Percentiles rank a stretch among this genome's conserved stretches.
These are phyloP conservation scores for Cephalopachus bancanus DNA, from an alignment of 2,797 vertebrate genomes.

Conservation along the genomic window DNA sequence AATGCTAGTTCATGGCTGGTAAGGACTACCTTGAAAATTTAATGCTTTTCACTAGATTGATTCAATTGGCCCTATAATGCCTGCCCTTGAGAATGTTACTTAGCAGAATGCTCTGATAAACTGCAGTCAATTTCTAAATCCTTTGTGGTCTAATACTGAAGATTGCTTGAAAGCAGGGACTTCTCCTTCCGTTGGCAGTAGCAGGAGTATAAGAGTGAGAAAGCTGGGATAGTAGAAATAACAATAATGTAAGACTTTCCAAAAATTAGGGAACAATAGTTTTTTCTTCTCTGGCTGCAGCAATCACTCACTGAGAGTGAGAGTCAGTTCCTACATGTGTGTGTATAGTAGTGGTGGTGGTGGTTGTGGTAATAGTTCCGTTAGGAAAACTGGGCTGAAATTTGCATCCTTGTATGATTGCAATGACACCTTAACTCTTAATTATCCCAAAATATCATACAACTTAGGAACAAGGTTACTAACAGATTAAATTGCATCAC, in stretches of 20 bases:
- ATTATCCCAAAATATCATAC: background rate
- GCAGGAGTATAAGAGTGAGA: background rate
- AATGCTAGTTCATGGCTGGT: background rate
- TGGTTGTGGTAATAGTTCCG: background rate
- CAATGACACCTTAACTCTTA: background rate
- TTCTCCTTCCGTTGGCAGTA: background rate
- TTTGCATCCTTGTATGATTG: background rate
- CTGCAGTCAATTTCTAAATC: background rate
- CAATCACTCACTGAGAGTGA: background rate
- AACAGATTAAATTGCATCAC: background rate
- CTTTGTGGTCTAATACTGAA: background rate
- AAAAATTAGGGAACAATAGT: background rate
- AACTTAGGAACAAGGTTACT: slow-evolving; percentile 24
- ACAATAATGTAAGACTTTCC: background rate
- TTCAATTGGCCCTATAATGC: background rate
- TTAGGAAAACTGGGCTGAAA: background rate
- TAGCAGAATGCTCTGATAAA: background rate
- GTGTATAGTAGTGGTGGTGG: background rate
- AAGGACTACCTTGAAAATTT: background rate
- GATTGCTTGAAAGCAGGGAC: background rate
- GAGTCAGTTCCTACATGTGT: background rate
- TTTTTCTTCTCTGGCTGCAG: background rate
- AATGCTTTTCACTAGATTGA: background rate
- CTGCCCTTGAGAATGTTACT: background rate
- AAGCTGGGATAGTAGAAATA: background rate